Base-by-base conservation (phyloP, 2,113 vertebrate genomes). In the Oryctolagus cuniculus region DNA sequence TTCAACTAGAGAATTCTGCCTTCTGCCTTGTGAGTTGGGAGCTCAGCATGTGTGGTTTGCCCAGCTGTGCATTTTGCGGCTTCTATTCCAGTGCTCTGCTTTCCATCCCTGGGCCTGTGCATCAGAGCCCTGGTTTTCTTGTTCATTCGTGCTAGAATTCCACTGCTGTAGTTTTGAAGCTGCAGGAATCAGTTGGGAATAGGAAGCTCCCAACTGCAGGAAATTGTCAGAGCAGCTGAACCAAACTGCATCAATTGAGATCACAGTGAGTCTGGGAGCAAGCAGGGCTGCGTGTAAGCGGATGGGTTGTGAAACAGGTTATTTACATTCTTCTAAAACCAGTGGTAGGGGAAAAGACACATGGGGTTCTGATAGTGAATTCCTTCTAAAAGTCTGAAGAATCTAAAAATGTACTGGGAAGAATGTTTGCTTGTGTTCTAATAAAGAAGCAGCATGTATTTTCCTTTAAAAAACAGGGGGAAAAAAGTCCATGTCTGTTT, bases 391-490 rank as follows among this genome's bases (percentile, higher is more conserved):
- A 16, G 7, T 27, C 34, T 70, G 64, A 73, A 66, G 72, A 64
- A 70, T 87, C 85, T 78, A 74, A 69, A 95, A 69, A 90, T 63
- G n/a, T 29, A 21, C 16, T 36, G 4, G 34, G 69, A 89, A 11
- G 58, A 77, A 11, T n/a, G 5, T 22, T 77, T 88, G 10, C 61
- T 90, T 93, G 61, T 92, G 10, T 75, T 73, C 67, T 87, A 86
- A 55, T 44, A 51, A 69, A 93, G 51, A 87, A 83, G 38, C 63
- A 81, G 81, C 10, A 0, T 87, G 36, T 85, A 21, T 77, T 96
- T 94, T 85, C n/a, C 34, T 94, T 85, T 89, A 17, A 94, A 89
- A 87, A 61, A 95, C 55, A 90, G 36, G 31, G 92, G 55, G 15
- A 82, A 80, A 90, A 89, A 93, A 53, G 55, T 69, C 89, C 91